phyloP scores from a whole-genome alignment of 2,797 vertebrate species.

The Microchirus variegatus region DNA sequence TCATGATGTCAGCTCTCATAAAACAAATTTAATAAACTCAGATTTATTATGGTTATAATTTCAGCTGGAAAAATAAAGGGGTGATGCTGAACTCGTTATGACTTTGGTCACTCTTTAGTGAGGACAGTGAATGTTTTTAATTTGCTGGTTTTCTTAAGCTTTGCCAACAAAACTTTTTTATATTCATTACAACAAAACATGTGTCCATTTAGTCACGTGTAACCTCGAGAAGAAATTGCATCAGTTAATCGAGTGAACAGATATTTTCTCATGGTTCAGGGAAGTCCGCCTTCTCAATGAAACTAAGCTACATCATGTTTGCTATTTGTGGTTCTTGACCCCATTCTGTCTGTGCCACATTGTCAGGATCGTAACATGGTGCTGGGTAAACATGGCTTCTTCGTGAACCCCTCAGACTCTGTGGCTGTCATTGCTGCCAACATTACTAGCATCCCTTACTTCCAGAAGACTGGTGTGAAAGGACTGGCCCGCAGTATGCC shows the following conservation, averaged over 20 bases:
- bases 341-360: background rate
- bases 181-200: background rate
- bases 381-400: slow-evolving; percentile 95
- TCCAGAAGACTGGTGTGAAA: slow-evolving; percentile 93
- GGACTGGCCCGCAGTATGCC: slow-evolving; percentile 98
- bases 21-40: background rate
- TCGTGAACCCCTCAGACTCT: slow-evolving; percentile 97
- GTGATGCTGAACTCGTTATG: no score
- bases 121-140: slow-evolving; percentile 14
- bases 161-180: background rate
- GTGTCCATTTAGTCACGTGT: no score
- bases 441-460: slow-evolving; percentile 94
- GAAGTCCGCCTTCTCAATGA: background rate
- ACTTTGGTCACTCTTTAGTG: background rate
- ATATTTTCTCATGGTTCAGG: background rate
- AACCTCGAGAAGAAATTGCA: background rate
- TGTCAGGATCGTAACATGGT: slow-evolving; percentile 97
- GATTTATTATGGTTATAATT: slow-evolving; percentile 11
- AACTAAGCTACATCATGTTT: background rate
- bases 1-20: slow-evolving; percentile 23
- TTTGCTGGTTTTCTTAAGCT: background rate
- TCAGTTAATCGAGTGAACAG: background rate
- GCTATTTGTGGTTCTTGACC: background rate
- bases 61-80: no score
- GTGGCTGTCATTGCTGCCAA: slow-evolving; percentile 97